Percentiles rank a stretch among this genome's conserved stretches.
Conservation (phyloP, 2,797 vertebrate genomes). For the Fratercula arctica region DNA sequence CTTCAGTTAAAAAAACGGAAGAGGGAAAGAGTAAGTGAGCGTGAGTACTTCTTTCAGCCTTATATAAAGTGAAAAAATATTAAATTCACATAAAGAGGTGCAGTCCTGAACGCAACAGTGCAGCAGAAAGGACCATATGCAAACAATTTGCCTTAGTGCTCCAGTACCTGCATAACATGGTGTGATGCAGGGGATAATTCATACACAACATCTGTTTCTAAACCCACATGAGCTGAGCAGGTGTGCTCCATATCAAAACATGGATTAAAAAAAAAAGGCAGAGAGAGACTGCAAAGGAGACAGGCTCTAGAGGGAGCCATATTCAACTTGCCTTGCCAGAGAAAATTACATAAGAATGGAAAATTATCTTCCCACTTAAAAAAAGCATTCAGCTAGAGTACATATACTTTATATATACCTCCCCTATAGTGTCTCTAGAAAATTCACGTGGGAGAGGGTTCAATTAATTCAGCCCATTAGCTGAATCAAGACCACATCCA, state of each 20-base stretch:
- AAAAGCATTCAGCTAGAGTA: not conserved
- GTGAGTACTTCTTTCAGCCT: not conserved
- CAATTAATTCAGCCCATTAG: not conserved
- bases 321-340: not conserved
- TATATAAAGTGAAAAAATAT: slow-evolving; percentile 32
- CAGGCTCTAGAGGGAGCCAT: not conserved
- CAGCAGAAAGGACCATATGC: not conserved
- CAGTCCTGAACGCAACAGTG: not conserved
- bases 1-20: slow-evolving; percentile 29
- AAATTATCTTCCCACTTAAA: not conserved
- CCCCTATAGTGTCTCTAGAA: not conserved
- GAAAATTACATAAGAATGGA: not conserved
- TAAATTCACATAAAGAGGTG: not conserved
- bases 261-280: not conserved
- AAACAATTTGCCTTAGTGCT: not conserved
- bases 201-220: not conserved
- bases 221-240: not conserved
- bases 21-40: slow-evolving; percentile 30
- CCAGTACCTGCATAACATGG: not conserved
- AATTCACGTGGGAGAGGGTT: not conserved
- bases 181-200: not conserved
- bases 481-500: not conserved
- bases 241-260: not conserved
- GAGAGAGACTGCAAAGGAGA: not conserved
- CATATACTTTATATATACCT: not conserved